Evolutionary conservation across 2,113 vertebrate species (phyloP), one percentile per base, ranked within the genome.

Genomic region (Pipa parva): DNA sequence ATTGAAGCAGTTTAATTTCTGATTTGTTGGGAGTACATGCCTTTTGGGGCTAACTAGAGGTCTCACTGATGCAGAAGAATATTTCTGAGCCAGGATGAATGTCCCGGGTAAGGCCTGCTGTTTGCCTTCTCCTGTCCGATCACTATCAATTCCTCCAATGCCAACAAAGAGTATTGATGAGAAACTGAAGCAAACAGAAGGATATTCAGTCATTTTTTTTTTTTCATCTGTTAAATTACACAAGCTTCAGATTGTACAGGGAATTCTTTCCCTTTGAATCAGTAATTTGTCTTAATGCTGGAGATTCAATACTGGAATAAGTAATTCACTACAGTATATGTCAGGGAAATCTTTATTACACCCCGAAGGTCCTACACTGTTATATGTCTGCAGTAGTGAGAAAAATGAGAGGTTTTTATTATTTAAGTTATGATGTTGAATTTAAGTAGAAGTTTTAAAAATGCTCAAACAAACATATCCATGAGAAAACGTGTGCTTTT

Each of bases 191-290:
- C 4, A 21, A 46, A 46, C 6, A 48, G 26, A 28, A 25, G 58
- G 26, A 26, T 26, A 48, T 29, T 48, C 3, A 42, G 39, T 28
- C 22, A 24, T 24, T 25, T 21, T 28, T 7, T 61, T 61, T 48
- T 26, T 61, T 61, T 61, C 26, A 61, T 61, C 39, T 61, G 42
- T 39, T 29, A 20, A 48, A 61, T 61, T 20, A 48, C 27, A 61
- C 39, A 48, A 25, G 20, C 27, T n/a, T n/a, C 39, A n/a, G 20
- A 11, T 13, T 22, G 18, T 22, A 21, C 5, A 2, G 46, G 46
- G 18, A 24, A 49, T 7, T 49, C 20, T 46, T 20, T 18, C n/a
- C 18, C 42, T 18, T 46, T 46, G 42, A 46, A 20, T 46, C 33
- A 8, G 42, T 20, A 1, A 8, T 46, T 20, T 46, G 15, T n/a